A percentile compares a stretch with the other conserved stretches of the same genome.
These are phyloP conservation scores for Drosophila pseudotakahashii DNA, from an alignment of 2,888 invertebrate genomes.

Conservation along the genomic window DNA sequence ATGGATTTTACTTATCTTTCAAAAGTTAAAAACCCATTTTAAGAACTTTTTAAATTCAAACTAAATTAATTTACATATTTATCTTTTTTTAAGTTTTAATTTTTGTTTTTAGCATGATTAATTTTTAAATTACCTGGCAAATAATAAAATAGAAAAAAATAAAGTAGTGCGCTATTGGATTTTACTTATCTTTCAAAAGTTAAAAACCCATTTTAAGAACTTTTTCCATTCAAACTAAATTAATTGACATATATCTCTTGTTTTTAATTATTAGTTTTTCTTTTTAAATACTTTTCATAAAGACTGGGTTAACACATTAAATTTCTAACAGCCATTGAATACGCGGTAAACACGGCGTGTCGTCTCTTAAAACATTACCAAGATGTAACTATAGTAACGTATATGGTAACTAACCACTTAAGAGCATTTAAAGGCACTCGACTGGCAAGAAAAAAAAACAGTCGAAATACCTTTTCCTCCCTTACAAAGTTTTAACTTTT, in stretches of 20 bases:
- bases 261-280: too few species aligned
- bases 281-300: too few species aligned
- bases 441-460: background rate
- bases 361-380: background rate
- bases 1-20: background rate
- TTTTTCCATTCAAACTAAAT: too few species aligned
- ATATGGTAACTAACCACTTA: background rate
- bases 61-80: background rate
- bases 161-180: too few species aligned
- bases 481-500: background rate
- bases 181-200: background rate
- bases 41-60: too few species aligned
- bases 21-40: too few species aligned
- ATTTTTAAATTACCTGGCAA: too few species aligned
- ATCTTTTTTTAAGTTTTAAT: too few species aligned
- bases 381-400: background rate
- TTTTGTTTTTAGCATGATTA: too few species aligned
- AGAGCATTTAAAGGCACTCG: background rate
- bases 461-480: background rate
- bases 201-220: too few species aligned
- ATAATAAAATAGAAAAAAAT: too few species aligned
- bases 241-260: background rate
- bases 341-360: background rate
- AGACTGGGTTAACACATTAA: background rate
- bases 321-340: background rate